Base-by-base conservation (phyloP, 2,113 vertebrate species). In the Hoplias malabaricus region DNA sequence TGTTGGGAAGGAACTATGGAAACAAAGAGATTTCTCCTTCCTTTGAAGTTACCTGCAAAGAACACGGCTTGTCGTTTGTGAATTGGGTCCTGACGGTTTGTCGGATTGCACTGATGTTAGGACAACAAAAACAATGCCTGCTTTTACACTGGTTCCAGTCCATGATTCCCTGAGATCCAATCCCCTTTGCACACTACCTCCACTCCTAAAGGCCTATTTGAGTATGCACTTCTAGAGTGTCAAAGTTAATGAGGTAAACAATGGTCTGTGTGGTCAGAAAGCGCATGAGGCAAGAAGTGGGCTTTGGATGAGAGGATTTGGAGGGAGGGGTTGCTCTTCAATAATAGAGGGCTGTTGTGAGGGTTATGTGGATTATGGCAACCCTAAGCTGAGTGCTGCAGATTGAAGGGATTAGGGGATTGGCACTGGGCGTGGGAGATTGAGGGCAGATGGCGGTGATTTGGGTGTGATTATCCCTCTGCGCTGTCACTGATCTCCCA, bases 401-500 rank as follows among this genome's bases (percentile, higher is more conserved):
- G 88, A 90, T 91, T 87, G 57, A 78, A 2, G 69, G 89, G 91
- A 94, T 95, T 94, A 94, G 89, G 48, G 87, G 92, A 93, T 94
- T 94, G 92, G 81, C 77, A 89, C 90, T 80, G 80, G 80, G 85
- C 86, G 7, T 62, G 23, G 80, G 91, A 89, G 89, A 92, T 92
- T 91, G 93, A 92, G 85, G 87, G 91, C 93, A 94, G 94, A 94
- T 94, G 93, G 92, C 86, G 61, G 88, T 71, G 79, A 91, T 94
- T 91, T 90, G 88, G 87, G 75, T 7, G 85, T 66, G 86, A 84
- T 70, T 70, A 71, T 70, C 73, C 56, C 65, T 12, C 62, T 83
- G 80, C 87, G 89, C 86, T 90, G 88, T 84, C 90, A 88, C 70
- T 92, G 90, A 91, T 91, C 86, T 84, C 85, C 81, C 74, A n/a